Base-by-base conservation (phyloP, 2,797 vertebrate genomes). In the Pelochelys cantorii region DNA sequence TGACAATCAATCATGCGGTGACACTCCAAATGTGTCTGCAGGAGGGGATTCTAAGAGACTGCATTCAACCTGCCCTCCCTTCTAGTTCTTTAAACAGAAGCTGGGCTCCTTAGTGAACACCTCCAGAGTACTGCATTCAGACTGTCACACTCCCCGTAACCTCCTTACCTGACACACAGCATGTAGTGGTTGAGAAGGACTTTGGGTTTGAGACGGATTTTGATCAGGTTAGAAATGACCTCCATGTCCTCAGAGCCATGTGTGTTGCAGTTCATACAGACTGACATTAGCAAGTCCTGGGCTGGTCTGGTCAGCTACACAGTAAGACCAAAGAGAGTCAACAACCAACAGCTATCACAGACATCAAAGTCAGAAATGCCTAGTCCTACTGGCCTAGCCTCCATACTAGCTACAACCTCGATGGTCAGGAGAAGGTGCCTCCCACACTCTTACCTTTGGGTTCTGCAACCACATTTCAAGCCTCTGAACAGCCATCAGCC, bases 401-500 rank as follows among this genome's bases (percentile, higher is more conserved):
- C 20, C 85, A 90, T 27, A 75, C 3, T 27, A 84, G 18, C 20
- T 86, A 37, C 6, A 25, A 31, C 85, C 52, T 59, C 75, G 0
- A 10, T 71, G 20, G 20, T 18, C 65, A 68, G 65, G n/a, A 68
- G 22, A 5, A 56, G 53, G 18, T 20, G 59, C n/a, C 84, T 54
- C 52, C 86, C 37, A 8, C 42, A 3, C 5, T 57, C 95, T 97
- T 92, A 99, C 99, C 98, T 99, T 99, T 42, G 99, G 99, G 95
- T 99, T 99, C 97, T 99, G 99, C 87, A 99, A 98, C 99, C 99
- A 99, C 99, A 99, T 99, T 97, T 99, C 99, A 91, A 99, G 98
- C 88, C 98, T 98, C 97, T 99, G 99, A 90, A 99, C 99, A 0
- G 99, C 98, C 99, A 99, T 98, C 56, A 99, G 98, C 1, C 99